phyloP scores from a whole-genome alignment of 2,888 invertebrate genomes.

The Hemicrepidius hirtus region DNA sequence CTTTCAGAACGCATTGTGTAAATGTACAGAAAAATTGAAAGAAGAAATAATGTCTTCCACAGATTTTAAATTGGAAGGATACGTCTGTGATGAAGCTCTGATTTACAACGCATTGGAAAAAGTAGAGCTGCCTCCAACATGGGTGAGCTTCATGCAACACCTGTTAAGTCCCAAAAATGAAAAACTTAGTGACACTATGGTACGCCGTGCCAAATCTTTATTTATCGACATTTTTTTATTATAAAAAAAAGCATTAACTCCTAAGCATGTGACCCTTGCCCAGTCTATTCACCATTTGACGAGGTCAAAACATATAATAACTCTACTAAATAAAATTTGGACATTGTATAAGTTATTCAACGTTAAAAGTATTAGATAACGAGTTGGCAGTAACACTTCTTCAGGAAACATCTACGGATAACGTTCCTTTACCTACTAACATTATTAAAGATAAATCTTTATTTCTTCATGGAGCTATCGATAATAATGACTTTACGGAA shows the following conservation, averaged over 20 bases:
- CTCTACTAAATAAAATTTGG: constrained; percentile 45
- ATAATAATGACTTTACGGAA: too few relatives aligned
- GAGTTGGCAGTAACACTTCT: too few relatives aligned
- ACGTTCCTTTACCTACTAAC: too few relatives aligned
- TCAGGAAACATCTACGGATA: too few relatives aligned
- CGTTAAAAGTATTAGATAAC: too few relatives aligned
- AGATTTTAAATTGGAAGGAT: constrained; percentile 26
- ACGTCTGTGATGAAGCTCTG: constrained; percentile 55
- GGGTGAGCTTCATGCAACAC: constrained; percentile 54
- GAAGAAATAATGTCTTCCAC: constrained; percentile 50
- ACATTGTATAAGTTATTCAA: constrained; percentile 44
- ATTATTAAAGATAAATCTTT: too few relatives aligned
- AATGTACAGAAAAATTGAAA: constrained; percentile 48
- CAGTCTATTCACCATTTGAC: constrained; percentile 47
- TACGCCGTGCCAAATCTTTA: constrained; percentile 52
- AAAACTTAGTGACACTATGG: constrained; percentile 36
- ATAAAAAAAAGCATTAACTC: constrained; percentile 50
- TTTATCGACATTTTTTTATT: constrained; percentile 33
- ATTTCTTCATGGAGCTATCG: too few relatives aligned
- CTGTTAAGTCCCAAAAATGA: constrained; percentile 47
- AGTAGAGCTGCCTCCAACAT: constrained; percentile 46
- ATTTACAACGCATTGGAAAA: constrained; percentile 48
- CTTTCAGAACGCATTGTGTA: constrained; percentile 36
- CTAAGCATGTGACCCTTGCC: not conserved
- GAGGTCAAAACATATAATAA: constrained; percentile 44